Evolutionary conservation across 2,797 vertebrate genomes (phyloP).

Genomic region (Emydoidea blandingii): DNA sequence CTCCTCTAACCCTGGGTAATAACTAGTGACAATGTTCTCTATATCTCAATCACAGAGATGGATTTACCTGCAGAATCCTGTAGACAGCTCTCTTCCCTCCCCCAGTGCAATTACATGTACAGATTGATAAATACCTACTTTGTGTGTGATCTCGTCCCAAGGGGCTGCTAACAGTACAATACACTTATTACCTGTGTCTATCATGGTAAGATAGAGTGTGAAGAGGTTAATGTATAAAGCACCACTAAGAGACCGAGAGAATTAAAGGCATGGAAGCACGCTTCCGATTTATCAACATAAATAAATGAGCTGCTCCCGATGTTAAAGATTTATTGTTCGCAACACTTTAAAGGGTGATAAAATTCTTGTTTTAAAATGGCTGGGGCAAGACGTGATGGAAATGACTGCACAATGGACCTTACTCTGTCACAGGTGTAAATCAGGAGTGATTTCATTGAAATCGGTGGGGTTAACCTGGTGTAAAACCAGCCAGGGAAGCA

Average conservation of each 20-base stretch:
- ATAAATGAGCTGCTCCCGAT: background rate
- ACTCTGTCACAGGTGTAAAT: background rate
- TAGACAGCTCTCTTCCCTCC: background rate
- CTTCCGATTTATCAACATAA: background rate
- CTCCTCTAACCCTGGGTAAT: background rate
- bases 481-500: background rate
- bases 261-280: background rate
- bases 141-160: background rate
- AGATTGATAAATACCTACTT: conserved; percentile 38
- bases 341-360: background rate
- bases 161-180: background rate
- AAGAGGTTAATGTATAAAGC: conserved; percentile 24
- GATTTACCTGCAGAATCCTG: conserved; percentile 29
- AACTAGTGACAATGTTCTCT: background rate
- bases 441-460: background rate
- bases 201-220: background rate
- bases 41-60: conserved; percentile 23
- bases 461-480: background rate
- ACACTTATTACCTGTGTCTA: background rate
- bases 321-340: background rate
- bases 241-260: conserved; percentile 24
- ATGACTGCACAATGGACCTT: background rate
- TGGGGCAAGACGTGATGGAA: background rate
- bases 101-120: background rate
- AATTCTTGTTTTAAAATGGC: background rate